Evolutionary conservation across 2,113 vertebrate genomes (phyloP), one percentile per base, ranked within the genome.

Genomic region (Thalassoma bifasciatum): DNA sequence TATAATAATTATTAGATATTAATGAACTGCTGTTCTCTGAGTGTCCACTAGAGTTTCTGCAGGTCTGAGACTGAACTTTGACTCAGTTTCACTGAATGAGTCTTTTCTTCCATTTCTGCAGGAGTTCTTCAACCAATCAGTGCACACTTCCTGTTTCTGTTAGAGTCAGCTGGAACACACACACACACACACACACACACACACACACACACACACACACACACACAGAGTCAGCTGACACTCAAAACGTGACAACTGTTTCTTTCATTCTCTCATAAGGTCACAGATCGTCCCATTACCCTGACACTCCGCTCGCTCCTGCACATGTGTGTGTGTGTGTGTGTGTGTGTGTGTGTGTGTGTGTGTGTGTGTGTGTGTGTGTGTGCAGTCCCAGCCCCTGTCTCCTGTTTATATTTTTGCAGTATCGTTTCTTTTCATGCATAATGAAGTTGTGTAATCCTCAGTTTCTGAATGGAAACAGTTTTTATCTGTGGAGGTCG

Each of bases 301-400:
- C 37, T 66, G 60, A 46, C 5, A 46, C 37, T 42, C 59, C 44
- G 61, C 70, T 62, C 60, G 49, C 17, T 1, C 17, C 1, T 46
- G 14, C 19, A 16, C 5, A 5, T 19, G 16, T 53, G 22, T 56
- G 64, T 56, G 22, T 44, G 51, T 22, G 50, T 73, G 69, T 63
- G 50, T 44, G 50, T 51, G 64, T 30, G 30, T 30, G 30, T 30
- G 30, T 30, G 30, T 23, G 50, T 83, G 85, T 85, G 79, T 83
- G 62, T 86, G 72, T 83, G 79, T 67, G 88, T 77, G 83, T 79
- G 77, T 63, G 50, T 47, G 50, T 52, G 77, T 61, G 54, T 60
- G 71, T 65, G 71, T 63, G 60, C n/a, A n/a, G n/a, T n/a, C n/a
- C n/a, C n/a, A n/a, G n/a, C n/a, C n/a, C n/a, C n/a, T n/a, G n/a